These are phyloP conservation scores for Serilophus lunatus DNA, from an alignment of 2,113 vertebrate species.

Conservation along the genomic window DNA sequence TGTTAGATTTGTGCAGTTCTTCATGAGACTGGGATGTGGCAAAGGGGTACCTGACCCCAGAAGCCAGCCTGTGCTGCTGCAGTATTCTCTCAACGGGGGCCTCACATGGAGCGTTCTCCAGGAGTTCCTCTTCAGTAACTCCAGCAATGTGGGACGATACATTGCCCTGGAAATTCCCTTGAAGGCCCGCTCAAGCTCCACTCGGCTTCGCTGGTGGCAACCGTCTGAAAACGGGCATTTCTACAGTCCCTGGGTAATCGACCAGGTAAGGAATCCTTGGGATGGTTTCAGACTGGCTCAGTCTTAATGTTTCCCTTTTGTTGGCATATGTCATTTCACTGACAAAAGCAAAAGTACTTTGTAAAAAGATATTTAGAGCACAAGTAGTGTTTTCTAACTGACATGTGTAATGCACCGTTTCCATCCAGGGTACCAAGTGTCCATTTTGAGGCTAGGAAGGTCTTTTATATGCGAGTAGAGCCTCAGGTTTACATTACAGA, in stretches of 20 bases:
- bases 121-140: slow-evolving; percentile 96
- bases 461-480: background rate
- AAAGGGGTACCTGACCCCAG: slow-evolving; percentile 93
- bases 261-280: slow-evolving; percentile 74
- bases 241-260: slow-evolving; percentile 96
- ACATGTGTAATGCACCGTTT: background rate
- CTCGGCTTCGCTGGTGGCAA: slow-evolving; percentile 97
- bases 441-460: background rate
- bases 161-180: slow-evolving; percentile 92
- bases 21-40: slow-evolving; percentile 94
- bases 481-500: background rate
- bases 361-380: background rate
- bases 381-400: background rate
- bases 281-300: accelerated
- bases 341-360: background rate
- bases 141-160: slow-evolving; percentile 91
- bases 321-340: background rate
- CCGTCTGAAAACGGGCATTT: slow-evolving; percentile 93
- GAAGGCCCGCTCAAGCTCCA: slow-evolving; percentile 84
- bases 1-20: slow-evolving; percentile 96
- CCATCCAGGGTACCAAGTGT: accelerated
- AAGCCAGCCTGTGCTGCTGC: slow-evolving; percentile 93
- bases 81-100: slow-evolving; percentile 91
- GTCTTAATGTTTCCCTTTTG: background rate
- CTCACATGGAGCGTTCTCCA: slow-evolving; percentile 91